Base-by-base conservation (phyloP, 2,797 vertebrate species). In the Gorsachius magnificus region DNA sequence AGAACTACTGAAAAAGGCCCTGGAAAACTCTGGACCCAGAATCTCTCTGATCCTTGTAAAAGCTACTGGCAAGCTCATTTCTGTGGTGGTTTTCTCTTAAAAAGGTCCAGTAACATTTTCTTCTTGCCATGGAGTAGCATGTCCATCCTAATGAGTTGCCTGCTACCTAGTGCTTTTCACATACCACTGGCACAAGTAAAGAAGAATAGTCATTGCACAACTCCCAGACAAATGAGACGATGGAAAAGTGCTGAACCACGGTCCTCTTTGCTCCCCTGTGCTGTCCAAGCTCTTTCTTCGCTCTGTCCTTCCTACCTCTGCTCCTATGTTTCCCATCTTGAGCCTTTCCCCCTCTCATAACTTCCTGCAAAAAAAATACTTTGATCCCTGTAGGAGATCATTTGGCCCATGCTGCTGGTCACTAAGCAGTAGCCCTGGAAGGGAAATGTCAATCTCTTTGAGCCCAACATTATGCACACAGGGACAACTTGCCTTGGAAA, bases 1-100 rank as follows among this genome's bases (percentile, higher is more conserved):
- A 81, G 53, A 80, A 89, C 53, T 87, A 79, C 65, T 91, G 69
- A 90, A 61, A 90, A 96, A 74, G 57, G 22, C 12, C 54, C 16
- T 92, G 91, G 93, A 87, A 95, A 80, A 85, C 69, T 80, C 66
- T 43, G 63, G 61, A 91, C 65, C 5, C 38, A 58, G 69, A 81
- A 68, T 91, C 33, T 38, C 69, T 93, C 85, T 81, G 87, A 91
- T 93, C 63, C 72, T 83, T 75, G 12, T 26, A 89, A 96, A 56
- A 61, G 24, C 77, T 91, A 83, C 77, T 93, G 88, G 74, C 33
- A 93, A 94, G 75, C 43, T 83, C 3, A 54, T 92, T 94, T 60
- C 78, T 75, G 16, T 56, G 38, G 71, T 58, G 46, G 35, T 95
- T 95, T 96, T 78, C 45, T 63, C 68, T 93, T 89, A 74, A 89